A percentile compares a stretch with the other conserved stretches of the same genome.
Evolutionary conservation across 2,888 invertebrate genomes (phyloP).

Genomic region (Piscicola geometra): DNA sequence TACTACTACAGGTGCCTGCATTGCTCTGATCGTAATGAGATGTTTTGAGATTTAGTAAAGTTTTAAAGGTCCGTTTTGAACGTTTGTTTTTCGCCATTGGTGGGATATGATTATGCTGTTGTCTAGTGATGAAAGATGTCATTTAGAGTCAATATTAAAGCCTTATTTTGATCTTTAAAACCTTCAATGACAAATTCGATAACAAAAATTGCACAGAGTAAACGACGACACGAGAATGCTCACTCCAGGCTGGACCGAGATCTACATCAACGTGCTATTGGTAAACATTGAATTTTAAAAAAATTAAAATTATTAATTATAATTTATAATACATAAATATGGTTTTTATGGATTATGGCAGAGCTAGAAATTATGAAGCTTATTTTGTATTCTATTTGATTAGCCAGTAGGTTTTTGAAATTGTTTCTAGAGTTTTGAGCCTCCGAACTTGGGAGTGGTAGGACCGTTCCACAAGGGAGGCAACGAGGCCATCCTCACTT

Average conservation of each 20-base stretch:
- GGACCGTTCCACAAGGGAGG: slow-evolving; percentile 44
- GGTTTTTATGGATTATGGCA: neutral
- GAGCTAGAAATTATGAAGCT: neutral
- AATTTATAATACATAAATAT: neutral
- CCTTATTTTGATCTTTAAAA: too few species aligned
- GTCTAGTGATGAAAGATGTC: too few species aligned
- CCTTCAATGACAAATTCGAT: too few species aligned
- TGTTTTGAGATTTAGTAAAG: too few species aligned
- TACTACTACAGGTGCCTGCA: slow-evolving; percentile 36
- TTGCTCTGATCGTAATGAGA: too few species aligned
- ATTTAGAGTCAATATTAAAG: too few species aligned
- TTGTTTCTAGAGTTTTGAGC: slow-evolving; percentile 28
- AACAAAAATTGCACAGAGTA: slow-evolving; percentile 33
- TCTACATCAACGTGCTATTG: slow-evolving; percentile 36
- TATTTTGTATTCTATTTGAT: neutral
- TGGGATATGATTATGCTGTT: too few species aligned
- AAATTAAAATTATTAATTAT: slow-evolving; percentile 3
- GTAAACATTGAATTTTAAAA: neutral
- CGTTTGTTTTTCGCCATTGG: too few species aligned
- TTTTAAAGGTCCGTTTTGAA: too few species aligned
- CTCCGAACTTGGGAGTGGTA: slow-evolving; percentile 43
- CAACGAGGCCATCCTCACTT: slow-evolving; percentile 41
- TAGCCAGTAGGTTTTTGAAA: neutral
- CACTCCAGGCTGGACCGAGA: slow-evolving; percentile 39
- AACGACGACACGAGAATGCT: slow-evolving; percentile 40